Evolutionary conservation across 2,888 invertebrate species (phyloP), one percentile per base, ranked within the genome.

Genomic region (Strigamia maritima): DNA sequence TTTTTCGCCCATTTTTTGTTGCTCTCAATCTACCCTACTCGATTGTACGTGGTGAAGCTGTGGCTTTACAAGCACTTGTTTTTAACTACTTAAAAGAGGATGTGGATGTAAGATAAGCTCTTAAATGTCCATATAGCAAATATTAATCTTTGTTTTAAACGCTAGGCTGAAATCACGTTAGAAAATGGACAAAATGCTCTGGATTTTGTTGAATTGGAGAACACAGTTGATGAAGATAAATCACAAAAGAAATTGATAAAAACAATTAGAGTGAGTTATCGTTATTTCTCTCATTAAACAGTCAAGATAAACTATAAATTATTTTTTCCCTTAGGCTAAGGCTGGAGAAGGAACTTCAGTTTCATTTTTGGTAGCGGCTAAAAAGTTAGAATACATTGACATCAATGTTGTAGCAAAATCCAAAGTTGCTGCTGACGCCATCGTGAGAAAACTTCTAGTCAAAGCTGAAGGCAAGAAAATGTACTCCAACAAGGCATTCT

Each of bases 1-100:
- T 88, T 16, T 89, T 89, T 84, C 85, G 87, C 70, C 86, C 87
- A 19, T 88, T 89, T 84, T 89, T 89, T 82, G 85, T 88, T 22
- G 85, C 86, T 60, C 83, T 89, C 35, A 87, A 87, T 79, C 82
- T 89, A 76, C 89, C 89, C 0, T 88, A 87, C 81, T 86, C 88
- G 0, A 86, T 88, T 7, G 85, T 87, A 8, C 83, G 87, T 38
- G 87, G 87, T 65, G 89, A 89, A 83, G 84, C 88, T 78, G 84
- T 88, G 75, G 85, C 86, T 1, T 81, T 89, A 2, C 86, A 87
- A 82, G 86, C 84, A 8, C 84, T 85, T 19, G 84, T 87, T 31
- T 87, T 86, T 83, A 89, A 89, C 82, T 89, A 89, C 82, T 54
- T 81, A 35, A 82, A 81, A 44, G 81, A 83, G 28, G 81, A 83